phyloP scores from a whole-genome alignment of 2,888 invertebrate genomes.

The Pinctada fucata region DNA sequence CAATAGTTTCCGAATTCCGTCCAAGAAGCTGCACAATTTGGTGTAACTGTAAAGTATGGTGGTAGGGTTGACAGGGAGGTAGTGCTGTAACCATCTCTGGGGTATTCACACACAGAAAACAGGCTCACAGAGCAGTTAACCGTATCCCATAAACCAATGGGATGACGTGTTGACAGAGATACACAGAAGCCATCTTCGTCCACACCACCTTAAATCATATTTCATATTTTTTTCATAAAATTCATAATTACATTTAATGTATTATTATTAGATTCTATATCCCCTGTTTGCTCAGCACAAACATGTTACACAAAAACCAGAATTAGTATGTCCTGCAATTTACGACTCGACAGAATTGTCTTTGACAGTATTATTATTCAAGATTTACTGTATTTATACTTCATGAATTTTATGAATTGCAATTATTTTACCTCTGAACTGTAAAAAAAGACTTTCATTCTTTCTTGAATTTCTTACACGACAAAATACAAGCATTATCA shows the following conservation, averaged over 20 bases:
- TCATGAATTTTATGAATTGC: too few relatives aligned
- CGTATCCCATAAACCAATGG: conserved; percentile 62
- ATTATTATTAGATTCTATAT: background rate
- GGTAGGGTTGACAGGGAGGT: conserved; percentile 42
- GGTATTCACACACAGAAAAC: conserved; percentile 59
- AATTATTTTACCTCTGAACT: too few relatives aligned
- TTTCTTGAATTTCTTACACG: too few relatives aligned
- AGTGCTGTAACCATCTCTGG: conserved; percentile 54
- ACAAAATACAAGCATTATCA: too few relatives aligned
- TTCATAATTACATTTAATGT: background rate
- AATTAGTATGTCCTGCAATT: too few relatives aligned
- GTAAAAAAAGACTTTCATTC: too few relatives aligned
- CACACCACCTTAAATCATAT: conserved; percentile 52
- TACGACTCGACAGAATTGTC: too few relatives aligned
- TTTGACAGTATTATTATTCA: too few relatives aligned
- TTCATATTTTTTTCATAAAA: background rate
- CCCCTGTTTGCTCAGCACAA: background rate
- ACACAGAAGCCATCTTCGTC: conserved; percentile 60
- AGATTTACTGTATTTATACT: too few relatives aligned
- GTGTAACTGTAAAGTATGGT: conserved; percentile 42
- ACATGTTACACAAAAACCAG: background rate
- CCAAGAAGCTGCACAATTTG: conserved; percentile 55
- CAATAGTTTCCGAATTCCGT: conserved; percentile 49
- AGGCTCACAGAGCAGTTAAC: conserved; percentile 44
- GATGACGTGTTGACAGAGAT: conserved; percentile 52